Percentiles rank a stretch among this genome's conserved stretches.
phyloP scores from a whole-genome alignment of 2,888 invertebrate species.

The Caenorhabditis sp. region DNA sequence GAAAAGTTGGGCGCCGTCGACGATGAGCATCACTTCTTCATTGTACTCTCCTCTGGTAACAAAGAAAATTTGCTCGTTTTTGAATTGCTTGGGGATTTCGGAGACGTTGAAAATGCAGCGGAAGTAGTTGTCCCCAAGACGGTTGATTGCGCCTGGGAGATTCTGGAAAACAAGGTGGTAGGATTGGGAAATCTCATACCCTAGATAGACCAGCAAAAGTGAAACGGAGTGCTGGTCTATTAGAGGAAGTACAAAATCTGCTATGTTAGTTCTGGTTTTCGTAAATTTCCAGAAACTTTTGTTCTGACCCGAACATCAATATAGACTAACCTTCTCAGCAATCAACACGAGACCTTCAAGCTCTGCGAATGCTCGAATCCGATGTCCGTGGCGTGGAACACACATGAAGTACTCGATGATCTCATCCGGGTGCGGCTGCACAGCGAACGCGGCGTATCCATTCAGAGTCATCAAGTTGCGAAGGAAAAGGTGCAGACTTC shows the following conservation, averaged over 20 bases:
- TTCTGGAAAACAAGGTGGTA: constrained; percentile 18
- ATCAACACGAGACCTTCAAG: constrained; percentile 31
- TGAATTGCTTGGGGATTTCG: constrained; percentile 33
- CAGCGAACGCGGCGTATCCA: constrained; percentile 52
- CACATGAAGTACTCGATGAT: constrained; percentile 52
- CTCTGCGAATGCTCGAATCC: constrained; percentile 19
- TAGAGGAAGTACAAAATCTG: too few species aligned
- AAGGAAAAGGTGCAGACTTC: constrained; percentile 46
- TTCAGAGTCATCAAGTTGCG: constrained; percentile 34
- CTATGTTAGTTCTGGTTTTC: too few species aligned
- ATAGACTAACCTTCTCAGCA: constrained; percentile 17
- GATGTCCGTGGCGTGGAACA: constrained; percentile 28
- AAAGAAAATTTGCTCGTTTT: constrained; percentile 38
- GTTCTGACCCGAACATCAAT: neutral
- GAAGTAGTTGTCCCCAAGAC: constrained; percentile 9
- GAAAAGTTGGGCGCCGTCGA: constrained; percentile 40
- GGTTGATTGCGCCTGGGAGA: constrained; percentile 27
- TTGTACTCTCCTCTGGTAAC: constrained; percentile 39
- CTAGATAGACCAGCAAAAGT: too few species aligned
- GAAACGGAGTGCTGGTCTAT: too few species aligned
- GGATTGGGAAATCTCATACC: neutral
- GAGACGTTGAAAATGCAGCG: constrained; percentile 34
- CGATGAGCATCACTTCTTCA: constrained; percentile 39
- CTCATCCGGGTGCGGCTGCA: constrained; percentile 15
- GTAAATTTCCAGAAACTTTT: too few species aligned